Evolutionary conservation across 2,888 invertebrate genomes (phyloP), one percentile per base, ranked within the genome.

Genomic region (Micropterix aruncella): DNA sequence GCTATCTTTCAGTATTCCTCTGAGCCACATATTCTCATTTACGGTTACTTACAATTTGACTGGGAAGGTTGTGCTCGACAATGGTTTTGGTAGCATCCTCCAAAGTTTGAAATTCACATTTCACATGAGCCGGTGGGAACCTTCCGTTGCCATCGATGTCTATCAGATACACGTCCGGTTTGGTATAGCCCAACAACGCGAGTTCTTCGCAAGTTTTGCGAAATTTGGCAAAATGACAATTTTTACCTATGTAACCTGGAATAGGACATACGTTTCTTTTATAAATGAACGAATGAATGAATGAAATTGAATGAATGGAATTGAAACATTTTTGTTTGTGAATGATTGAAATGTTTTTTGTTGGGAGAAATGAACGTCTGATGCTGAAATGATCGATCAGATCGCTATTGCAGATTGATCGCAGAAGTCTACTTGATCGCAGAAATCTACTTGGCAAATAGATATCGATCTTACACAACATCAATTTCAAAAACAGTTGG

Each of bases 101-200:
- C 54, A 86, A 74, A 38, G 84, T 84, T 57, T 89, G 90, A 59
- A 94, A 94, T 58, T 91, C 88, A 59, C 94, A 95, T 55, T 89
- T 83, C 0, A 94, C 93, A 55, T 89, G 83, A 0, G 91, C 89
- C 0, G 93, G 93, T 2, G 92, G 90, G 57, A 91, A 88, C 46
- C 85, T 79, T 0, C 94, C 94, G 57, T 91, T 91, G 0, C 94
- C 92, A 57, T 95, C 94, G 44, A 94, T 90, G 57, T 95, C 94
- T 53, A 94, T 91, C 40, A 85, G 77, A 59, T 92, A 94, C 0
- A 92, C 90, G 53, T 92, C 92, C 36, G 92, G 89, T 52, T 88
- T 80, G 0, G 86, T 89, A 56, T 87, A 88, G 0, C 94, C 93
- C 14, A 92, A 67, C 4, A 93, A 69, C 1, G 91, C 92, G 46